Evolutionary conservation across 2,888 invertebrate species (phyloP), one percentile per base, ranked within the genome.

Genomic region (Harpagoxenus sublaevis): DNA sequence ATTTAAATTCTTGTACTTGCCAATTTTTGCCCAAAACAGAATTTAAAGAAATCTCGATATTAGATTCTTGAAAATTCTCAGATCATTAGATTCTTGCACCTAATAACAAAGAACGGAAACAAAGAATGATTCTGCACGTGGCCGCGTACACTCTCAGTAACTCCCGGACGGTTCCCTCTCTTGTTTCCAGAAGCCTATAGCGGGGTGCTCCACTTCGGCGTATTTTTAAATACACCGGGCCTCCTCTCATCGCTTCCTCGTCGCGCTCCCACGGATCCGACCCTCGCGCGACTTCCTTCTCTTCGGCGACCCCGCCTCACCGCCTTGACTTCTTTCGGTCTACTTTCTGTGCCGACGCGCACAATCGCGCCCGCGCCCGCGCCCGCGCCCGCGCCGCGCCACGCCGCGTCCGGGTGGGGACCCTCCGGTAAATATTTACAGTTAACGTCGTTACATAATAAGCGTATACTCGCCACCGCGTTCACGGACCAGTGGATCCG

Each of bases 381-480:
- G 83, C 42, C 42, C 42, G 42, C 42, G 35, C 77, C 78, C 79
- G 82, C 81, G 53, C 84, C 73, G 74, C 83, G 10, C 71, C 75
- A 71, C 83, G 10, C 71, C 75, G 71, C 85, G 73, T 60, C 57
- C 79, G 57, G 57, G 71, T 57, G 68, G 84, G 85, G 85, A 68
- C 82, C 85, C 90, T 92, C 90, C 92, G 91, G 94, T 94, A 94
- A 94, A 94, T 94, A 93, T 93, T 94, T 94, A 94, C 94, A 94
- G 94, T 94, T 94, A 94, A 93, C 90, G 89, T 92, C 89, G 91
- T 94, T 93, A 93, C 94, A 91, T 93, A 94, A 94, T 92, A 93
- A 92, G 86, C 86, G 90, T 83, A 85, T 87, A 86, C 87, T 63
- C 28, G 79, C 68, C 60, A 51, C 77, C 75, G 84, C 62, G 79